Conservation (phyloP, 2,113 vertebrate species). For the Triplophysa dalaica region DNA sequence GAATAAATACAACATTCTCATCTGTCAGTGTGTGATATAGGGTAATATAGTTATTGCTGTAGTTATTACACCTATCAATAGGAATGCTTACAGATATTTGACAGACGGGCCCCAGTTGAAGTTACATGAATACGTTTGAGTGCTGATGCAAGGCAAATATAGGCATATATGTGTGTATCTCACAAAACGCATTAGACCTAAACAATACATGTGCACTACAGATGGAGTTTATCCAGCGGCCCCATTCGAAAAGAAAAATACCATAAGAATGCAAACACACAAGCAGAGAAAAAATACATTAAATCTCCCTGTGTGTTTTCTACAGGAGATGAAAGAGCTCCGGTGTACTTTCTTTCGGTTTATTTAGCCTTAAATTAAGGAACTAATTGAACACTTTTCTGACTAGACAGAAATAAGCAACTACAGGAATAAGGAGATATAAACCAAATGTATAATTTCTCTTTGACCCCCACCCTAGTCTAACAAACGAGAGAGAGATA, state of each 20-base stretch:
- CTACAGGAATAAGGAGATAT: slow-evolving; percentile 61
- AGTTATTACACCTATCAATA: too few relatives aligned
- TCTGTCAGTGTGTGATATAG: too few relatives aligned
- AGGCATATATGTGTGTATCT: neutral
- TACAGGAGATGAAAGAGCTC: slow-evolving; percentile 74
- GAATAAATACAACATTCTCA: too few relatives aligned
- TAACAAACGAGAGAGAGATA: slow-evolving; percentile 40
- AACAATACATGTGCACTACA: slow-evolving; percentile 69
- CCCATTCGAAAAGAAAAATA: slow-evolving; percentile 63
- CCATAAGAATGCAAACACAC: slow-evolving; percentile 75
- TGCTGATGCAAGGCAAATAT: neutral
- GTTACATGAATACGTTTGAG: too few relatives aligned
- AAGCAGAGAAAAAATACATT: slow-evolving; percentile 74
- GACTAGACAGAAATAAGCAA: slow-evolving; percentile 73
- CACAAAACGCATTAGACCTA: slow-evolving; percentile 16
- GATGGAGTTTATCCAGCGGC: slow-evolving; percentile 67
- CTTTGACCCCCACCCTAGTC: slow-evolving; percentile 60
- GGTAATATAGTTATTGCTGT: too few relatives aligned
- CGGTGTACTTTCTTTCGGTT: slow-evolving; percentile 71
- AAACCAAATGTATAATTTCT: slow-evolving; percentile 76
- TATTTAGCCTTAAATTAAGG: slow-evolving; percentile 75
- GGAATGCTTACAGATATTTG: too few relatives aligned
- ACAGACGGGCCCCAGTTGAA: too few relatives aligned
- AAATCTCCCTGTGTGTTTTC: slow-evolving; percentile 67
- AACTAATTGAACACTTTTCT: slow-evolving; percentile 59